These are phyloP conservation scores for Eutrigla gurnardus DNA, from an alignment of 2,797 vertebrate species.

Conservation along the genomic window DNA sequence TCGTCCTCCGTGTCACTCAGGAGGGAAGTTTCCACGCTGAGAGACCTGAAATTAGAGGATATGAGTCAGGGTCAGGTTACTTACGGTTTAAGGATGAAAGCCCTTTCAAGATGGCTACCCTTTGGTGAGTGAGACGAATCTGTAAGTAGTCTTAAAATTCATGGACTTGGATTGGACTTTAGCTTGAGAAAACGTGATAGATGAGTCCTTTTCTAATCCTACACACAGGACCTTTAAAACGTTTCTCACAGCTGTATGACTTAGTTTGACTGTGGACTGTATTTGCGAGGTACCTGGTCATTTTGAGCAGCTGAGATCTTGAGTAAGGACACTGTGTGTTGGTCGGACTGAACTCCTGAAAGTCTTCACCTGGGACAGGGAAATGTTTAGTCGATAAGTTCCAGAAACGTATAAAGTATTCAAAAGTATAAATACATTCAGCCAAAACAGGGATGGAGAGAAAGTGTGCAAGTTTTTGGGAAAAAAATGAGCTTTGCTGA, in stretches of 20 bases:
- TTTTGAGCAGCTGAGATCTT: slow-evolving; percentile 52
- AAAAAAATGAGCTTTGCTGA: too few relatives aligned
- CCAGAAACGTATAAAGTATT: neutral
- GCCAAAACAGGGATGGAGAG: neutral
- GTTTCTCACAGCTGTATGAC: neutral
- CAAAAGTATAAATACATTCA: neutral
- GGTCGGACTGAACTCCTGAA: slow-evolving; percentile 79
- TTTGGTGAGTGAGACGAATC: too few relatives aligned
- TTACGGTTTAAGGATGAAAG: neutral
- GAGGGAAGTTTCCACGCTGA: neutral
- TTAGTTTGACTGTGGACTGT: neutral
- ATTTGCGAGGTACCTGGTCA: slow-evolving; percentile 61
- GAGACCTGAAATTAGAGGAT: slow-evolving; percentile 43
- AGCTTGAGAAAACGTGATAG: too few relatives aligned
- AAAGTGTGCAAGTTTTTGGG: neutral
- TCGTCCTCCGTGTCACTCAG: slow-evolving; percentile 77
- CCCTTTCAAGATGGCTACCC: too few relatives aligned
- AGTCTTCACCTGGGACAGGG: slow-evolving; percentile 76
- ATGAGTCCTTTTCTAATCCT: neutral
- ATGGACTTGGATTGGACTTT: too few relatives aligned
- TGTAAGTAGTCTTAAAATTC: neutral
- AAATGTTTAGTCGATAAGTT: neutral
- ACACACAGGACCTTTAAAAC: neutral
- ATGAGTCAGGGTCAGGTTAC: rapidly evolving
- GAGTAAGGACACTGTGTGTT: slow-evolving; percentile 56